phyloP scores from a whole-genome alignment of 1,140 invertebrate species.

The Drosophila burlai region DNA sequence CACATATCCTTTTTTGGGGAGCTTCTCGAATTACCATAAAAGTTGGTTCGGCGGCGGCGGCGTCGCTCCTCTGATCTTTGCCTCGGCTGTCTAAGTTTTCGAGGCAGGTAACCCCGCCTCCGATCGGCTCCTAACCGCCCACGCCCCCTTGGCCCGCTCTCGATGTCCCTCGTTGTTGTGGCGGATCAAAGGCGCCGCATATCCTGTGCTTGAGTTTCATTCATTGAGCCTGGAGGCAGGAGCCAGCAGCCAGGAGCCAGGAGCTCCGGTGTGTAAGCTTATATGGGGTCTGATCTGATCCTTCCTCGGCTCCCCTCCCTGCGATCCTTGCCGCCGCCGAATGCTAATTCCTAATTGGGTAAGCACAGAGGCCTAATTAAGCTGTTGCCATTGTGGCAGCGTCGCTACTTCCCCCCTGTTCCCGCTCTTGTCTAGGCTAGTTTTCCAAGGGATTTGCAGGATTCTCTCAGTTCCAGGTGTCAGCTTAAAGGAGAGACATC shows the following conservation, averaged over 20 bases:
- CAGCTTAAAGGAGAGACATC: conserved; percentile 8
- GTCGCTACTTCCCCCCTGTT: background rate
- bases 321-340: background rate
- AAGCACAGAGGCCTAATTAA: conserved; percentile 61
- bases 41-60: conserved; percentile 32
- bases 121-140: conserved; percentile 7
- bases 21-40: conserved; percentile 47
- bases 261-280: conserved; percentile 43
- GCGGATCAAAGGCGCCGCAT: conserved; percentile 68
- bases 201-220: conserved; percentile 78
- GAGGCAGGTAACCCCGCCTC: conserved; percentile 23
- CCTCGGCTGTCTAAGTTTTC: conserved; percentile 42
- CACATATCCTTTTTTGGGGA: conserved; percentile 32
- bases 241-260: conserved; percentile 12
- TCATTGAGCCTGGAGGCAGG: conserved; percentile 30
- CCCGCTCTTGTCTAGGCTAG: conserved; percentile 17
- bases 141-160: conserved; percentile 3
- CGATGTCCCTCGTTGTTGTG: conserved; percentile 5
- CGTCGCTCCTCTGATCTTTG: conserved; percentile 40
- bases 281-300: conserved; percentile 33
- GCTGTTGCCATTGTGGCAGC: conserved; percentile 41
- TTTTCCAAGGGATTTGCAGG: background rate
- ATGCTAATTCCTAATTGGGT: conserved; percentile 55
- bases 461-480: conserved; percentile 13
- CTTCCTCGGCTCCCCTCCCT: background rate